A percentile compares a stretch with the other conserved stretches of the same genome.
These are phyloP conservation scores for Sycon ciliatum DNA, from an alignment of 37 sponge, comb jelly and placozoan genomes.

Conservation along the genomic window DNA sequence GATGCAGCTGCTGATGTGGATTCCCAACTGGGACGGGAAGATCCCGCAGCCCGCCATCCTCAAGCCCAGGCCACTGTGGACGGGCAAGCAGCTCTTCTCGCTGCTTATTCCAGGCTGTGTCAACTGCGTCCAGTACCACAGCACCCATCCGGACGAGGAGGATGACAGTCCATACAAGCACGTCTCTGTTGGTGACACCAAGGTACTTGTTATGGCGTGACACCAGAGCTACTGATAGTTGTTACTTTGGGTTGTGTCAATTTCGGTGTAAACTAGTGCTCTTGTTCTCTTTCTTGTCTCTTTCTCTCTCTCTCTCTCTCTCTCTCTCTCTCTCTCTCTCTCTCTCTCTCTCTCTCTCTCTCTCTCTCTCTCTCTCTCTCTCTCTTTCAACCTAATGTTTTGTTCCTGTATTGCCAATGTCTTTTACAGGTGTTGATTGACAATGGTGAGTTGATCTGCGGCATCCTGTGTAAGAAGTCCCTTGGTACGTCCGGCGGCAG, in stretches of 20 bases:
- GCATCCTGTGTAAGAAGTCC: constrained; percentile 93
- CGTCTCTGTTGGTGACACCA: constrained; percentile 95
- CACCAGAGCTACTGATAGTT: background rate
- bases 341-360: background rate
- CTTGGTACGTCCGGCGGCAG: constrained; percentile 86
- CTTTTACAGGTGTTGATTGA: constrained; percentile 81
- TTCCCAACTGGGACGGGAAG: constrained; percentile 92
- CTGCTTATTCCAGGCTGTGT: constrained; percentile 87
- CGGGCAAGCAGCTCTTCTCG: constrained; percentile 96
- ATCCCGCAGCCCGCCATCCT: constrained; percentile 93
- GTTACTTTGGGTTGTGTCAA: background rate
- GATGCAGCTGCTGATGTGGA: constrained; percentile 99
- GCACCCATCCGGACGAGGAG: constrained; percentile 86
- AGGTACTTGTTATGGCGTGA: constrained; percentile 44
- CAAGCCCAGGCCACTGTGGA: constrained; percentile 98
- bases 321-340: no score
- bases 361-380: background rate
- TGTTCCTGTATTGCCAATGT: background rate
- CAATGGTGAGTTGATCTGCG: constrained; percentile 75
- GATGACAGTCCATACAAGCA: constrained; percentile 81
- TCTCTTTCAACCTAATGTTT: background rate
- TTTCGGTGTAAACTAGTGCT: background rate
- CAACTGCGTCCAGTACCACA: constrained; percentile 72
- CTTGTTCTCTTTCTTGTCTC: constrained; percentile 1
- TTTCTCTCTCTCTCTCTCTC: no score